Evolutionary conservation across 2,797 vertebrate species (phyloP).

Genomic region (Hippocampus kuda): DNA sequence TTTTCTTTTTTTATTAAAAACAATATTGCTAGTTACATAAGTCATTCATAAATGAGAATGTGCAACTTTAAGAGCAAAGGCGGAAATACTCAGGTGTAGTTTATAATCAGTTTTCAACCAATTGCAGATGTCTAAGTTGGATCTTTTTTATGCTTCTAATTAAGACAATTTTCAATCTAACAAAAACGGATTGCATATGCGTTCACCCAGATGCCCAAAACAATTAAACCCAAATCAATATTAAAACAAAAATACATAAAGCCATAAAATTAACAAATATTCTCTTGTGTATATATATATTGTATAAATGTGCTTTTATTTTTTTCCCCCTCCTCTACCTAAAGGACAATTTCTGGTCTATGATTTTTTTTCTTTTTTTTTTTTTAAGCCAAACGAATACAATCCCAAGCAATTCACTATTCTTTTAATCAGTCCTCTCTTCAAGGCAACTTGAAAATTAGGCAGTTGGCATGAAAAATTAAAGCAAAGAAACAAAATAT

Average conservation of each 20-base stretch:
- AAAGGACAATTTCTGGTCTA: conserved; percentile 49
- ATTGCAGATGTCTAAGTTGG: conserved; percentile 39
- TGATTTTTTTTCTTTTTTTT: conserved; percentile 48
- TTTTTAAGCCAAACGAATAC: conserved; percentile 38
- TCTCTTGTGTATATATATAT: conserved; percentile 49
- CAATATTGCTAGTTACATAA: conserved; percentile 75
- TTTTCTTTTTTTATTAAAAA: conserved; percentile 60
- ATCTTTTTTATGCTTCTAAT: conserved; percentile 50
- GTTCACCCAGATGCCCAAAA: conserved; percentile 69
- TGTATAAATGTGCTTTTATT: conserved; percentile 68
- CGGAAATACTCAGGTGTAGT: conserved; percentile 62
- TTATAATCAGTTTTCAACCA: conserved; percentile 49
- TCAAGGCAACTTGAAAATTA: conserved; percentile 45
- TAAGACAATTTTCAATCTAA: conserved; percentile 68
- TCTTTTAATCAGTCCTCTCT: conserved; percentile 23
- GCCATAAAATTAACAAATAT: conserved; percentile 73
- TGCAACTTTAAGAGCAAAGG: conserved; percentile 73
- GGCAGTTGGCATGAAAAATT: conserved; percentile 33
- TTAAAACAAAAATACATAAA: conserved; percentile 59
- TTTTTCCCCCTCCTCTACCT: conserved; percentile 31
- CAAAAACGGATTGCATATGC: conserved; percentile 72
- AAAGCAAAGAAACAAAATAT: conserved; percentile 20
- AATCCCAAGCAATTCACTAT: conserved; percentile 18
- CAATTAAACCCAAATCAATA: conserved; percentile 65
- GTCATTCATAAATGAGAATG: conserved; percentile 70